Evolutionary conservation across 2,113 vertebrate species (phyloP), one percentile per base, ranked within the genome.

Genomic region (Aix galericulata): DNA sequence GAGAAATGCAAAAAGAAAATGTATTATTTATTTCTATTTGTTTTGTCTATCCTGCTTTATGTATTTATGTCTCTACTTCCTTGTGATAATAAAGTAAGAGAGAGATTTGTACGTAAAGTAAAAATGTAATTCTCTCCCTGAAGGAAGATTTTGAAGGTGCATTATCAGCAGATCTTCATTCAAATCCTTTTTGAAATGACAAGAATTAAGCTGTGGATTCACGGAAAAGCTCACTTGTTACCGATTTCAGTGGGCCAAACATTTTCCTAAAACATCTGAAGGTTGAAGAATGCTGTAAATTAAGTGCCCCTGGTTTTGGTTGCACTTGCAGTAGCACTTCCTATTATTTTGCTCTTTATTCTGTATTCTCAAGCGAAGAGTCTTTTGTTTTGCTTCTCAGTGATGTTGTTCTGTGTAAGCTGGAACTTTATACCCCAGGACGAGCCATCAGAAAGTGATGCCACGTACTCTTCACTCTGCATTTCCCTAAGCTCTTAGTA

Each of bases 111-210:
- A 93, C 75, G 53, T 79, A 89, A 95, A 71, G 36, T 29, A 73
- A 55, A 76, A 89, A 92, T 72, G 3, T 79, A 94, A n/a, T 89
- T 53, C 15, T 46, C 15, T 81, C n/a, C n/a, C 42, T 17, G 27
- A 76, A 79, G 62, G 66, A 84, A 40, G 62, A 56, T 94, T 95
- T 92, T 91, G 59, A 83, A 59, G 66, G 55, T 91, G 50, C 86
- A 85, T 69, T 84, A 62, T 91, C 86, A 84, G 86, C 53, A 82
- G 71, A 84, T 44, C 50, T 88, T 20, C 44, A 32, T 93, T 90
- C 68, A 73, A 53, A 73, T 83, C 16, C 6, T 16, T 68, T 90
- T 93, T 82, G 36, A 94, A 92, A 53, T 60, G 60, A 32, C 27
- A 29, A 6, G 48, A 60, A 26, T 73, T 53, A 91, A 90, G 55